phyloP scores from a whole-genome alignment of 2,797 vertebrate genomes.

The Mergus octosetaceus region DNA sequence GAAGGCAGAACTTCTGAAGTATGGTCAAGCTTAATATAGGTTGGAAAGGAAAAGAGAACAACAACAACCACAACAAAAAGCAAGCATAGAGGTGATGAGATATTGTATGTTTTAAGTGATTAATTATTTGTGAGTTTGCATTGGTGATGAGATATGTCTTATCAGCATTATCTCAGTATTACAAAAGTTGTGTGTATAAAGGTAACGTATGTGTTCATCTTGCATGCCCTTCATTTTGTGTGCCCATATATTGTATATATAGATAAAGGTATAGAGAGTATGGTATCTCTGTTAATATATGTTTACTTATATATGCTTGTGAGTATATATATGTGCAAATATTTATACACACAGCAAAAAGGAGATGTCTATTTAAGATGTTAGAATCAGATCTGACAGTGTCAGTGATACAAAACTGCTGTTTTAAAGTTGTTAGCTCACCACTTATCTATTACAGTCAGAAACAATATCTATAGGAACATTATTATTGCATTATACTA shows the following conservation, averaged over 20 bases:
- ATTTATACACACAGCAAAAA: background rate
- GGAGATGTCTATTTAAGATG: background rate
- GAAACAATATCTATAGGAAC: background rate
- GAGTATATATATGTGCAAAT: background rate
- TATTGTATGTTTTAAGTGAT: background rate
- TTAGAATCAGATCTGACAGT: background rate
- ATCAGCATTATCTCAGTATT: background rate
- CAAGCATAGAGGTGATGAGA: background rate
- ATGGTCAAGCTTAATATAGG: background rate
- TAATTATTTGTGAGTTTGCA: background rate
- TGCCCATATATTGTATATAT: background rate
- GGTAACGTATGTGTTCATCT: background rate
- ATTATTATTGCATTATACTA: background rate
- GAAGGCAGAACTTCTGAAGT: background rate
- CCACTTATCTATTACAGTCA: background rate
- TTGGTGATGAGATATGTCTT: background rate
- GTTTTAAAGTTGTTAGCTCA: background rate
- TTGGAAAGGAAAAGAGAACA: background rate
- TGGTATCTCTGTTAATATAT: background rate
- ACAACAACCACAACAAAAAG: background rate
- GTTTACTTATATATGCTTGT: background rate
- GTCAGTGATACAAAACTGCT: background rate
- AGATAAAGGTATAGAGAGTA: background rate
- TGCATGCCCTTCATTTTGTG: accelerated
- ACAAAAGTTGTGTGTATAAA: background rate